These are phyloP conservation scores for Parnassius apollo DNA, from an alignment of 2,888 invertebrate genomes.

Conservation along the genomic window DNA sequence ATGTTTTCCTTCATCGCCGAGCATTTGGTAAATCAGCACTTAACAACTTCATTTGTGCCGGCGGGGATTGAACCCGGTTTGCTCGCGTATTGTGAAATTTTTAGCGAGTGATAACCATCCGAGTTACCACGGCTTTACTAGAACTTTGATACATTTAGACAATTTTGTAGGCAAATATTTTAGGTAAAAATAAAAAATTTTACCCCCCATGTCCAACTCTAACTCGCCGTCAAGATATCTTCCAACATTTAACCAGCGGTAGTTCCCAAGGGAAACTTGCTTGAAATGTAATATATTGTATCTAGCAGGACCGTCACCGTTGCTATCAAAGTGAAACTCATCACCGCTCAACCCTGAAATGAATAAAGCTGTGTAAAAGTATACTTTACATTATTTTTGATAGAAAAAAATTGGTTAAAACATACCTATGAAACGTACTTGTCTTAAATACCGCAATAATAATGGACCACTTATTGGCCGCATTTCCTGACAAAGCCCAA, in stretches of 20 bases:
- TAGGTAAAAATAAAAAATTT: slow-evolving; percentile 27
- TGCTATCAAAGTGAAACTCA: slow-evolving; percentile 92
- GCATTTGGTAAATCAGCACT: too few relatives aligned
- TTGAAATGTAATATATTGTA: slow-evolving; percentile 98
- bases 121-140: too few relatives aligned
- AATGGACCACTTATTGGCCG: slow-evolving; percentile 93
- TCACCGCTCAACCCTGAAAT: slow-evolving; percentile 91
- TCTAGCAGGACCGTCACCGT: slow-evolving; percentile 96
- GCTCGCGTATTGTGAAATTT: too few relatives aligned
- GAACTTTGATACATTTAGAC: too few relatives aligned
- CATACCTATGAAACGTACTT: slow-evolving; percentile 93
- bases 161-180: too few relatives aligned
- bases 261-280: slow-evolving; percentile 86
- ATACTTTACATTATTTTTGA: neutral
- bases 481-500: slow-evolving; percentile 93
- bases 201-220: slow-evolving; percentile 89
- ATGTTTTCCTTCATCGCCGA: too few relatives aligned
- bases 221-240: slow-evolving; percentile 91
- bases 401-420: neutral
- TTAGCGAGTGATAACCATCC: too few relatives aligned
- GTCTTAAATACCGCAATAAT: slow-evolving; percentile 90
- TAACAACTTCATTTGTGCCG: too few relatives aligned
- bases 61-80: too few relatives aligned
- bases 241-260: slow-evolving; percentile 92
- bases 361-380: neutral